These are phyloP conservation scores for Thalassophryne amazonica DNA, from an alignment of 2,797 vertebrate genomes.

Conservation along the genomic window DNA sequence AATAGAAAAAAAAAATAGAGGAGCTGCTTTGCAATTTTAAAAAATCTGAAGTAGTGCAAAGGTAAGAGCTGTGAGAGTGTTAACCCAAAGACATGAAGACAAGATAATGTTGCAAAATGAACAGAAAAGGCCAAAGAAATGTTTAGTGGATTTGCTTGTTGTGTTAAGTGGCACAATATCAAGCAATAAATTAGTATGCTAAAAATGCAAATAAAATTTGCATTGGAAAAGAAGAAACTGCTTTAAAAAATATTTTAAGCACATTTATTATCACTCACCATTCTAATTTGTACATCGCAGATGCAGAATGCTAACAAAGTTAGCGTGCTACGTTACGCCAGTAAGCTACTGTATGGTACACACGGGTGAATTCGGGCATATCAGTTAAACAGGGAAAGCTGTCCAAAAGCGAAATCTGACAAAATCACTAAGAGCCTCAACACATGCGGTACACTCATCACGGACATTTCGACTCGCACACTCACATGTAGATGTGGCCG, in stretches of 20 bases:
- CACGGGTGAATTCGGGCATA: constrained; percentile 8
- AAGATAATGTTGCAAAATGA: neutral
- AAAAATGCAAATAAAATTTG: no score
- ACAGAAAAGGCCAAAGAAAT: constrained; percentile 29
- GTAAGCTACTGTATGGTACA: constrained; percentile 20
- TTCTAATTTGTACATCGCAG: no score
- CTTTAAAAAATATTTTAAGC: no score
- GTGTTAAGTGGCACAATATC: no score
- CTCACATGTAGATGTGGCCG: constrained; percentile 53
- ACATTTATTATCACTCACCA: no score
- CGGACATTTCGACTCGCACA: constrained; percentile 1
- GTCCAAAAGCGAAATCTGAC: neutral
- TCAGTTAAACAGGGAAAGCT: neutral
- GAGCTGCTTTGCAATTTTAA: no score
- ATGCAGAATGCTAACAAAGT: neutral
- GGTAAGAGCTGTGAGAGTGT: no score
- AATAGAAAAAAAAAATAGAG: neutral
- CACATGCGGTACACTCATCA: constrained; percentile 2
- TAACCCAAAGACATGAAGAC: no score
- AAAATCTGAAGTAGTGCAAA: no score
- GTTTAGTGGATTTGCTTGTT: neutral
- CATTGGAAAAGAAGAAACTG: no score
- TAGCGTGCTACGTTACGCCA: neutral
- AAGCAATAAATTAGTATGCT: neutral
- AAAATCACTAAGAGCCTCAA: neutral